phyloP scores from a whole-genome alignment of 2,113 vertebrate species.

The Petroica traversi region DNA sequence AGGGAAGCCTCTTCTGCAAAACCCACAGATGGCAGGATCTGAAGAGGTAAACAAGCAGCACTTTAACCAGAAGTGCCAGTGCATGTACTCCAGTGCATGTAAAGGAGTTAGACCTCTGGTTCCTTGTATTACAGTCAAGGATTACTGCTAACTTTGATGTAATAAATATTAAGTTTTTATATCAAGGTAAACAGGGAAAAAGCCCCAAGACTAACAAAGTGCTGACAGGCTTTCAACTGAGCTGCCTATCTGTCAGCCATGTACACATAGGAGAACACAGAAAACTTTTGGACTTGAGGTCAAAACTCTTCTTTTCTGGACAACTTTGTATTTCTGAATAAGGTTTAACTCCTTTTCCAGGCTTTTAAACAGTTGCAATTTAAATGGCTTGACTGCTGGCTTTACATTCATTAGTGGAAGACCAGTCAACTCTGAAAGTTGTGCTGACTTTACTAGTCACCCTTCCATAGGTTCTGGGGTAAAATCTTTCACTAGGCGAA shows the following conservation, averaged over 20 bases:
- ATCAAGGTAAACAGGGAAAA: neutral
- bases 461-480: neutral
- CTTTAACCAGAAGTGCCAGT: neutral
- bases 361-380: neutral
- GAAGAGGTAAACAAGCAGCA: neutral
- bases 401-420: neutral
- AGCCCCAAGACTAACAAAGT: neutral
- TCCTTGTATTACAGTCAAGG: neutral
- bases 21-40: accelerated
- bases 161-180: neutral
- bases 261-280: neutral
- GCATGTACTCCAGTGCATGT: neutral
- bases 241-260: neutral
- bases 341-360: neutral
- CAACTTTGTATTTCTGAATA: neutral
- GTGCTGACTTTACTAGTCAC: neutral
- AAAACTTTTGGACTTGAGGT: neutral
- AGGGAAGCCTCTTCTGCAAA: neutral
- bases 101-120: neutral
- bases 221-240: neutral
- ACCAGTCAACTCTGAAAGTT: neutral
- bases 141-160: neutral
- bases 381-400: neutral
- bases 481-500: neutral
- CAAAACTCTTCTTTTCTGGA: neutral